Evolutionary conservation across 2,797 vertebrate genomes (phyloP), one percentile per base, ranked within the genome.

Genomic region (Gallinago stenura): DNA sequence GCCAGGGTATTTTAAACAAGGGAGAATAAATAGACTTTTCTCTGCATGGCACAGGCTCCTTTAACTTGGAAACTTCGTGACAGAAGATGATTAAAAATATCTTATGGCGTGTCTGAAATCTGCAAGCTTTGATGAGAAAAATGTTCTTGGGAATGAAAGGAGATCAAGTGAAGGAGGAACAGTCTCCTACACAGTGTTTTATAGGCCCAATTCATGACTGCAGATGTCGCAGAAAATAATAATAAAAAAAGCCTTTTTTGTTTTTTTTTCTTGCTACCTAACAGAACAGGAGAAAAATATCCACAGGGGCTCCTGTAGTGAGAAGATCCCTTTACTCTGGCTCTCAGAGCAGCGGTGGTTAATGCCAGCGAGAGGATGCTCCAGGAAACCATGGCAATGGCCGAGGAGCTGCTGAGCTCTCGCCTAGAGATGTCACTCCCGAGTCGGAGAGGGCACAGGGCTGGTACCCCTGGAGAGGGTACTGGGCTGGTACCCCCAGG

Each of bases 71-170:
- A 94, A 96, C 90, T 96, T 97, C 94, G 93, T 97, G 96, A 97
- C 96, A 95, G 96, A 95, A 78, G 90, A 95, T 91, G 96, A 96
- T 97, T 97, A 96, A 96, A 97, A 97, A 97, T 97, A 97, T 97
- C 96, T 95, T 79, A 88, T 90, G 85, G 95, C 70, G 77, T 95
- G 95, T 95, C 94, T 94, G 96, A 94, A 82, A 95, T 87, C 94
- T 90, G 94, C 94, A 62, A n/a, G 96, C 96, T 95, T 91, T 95
- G 96, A 96, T 94, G 94, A 95, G 96, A 87, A 91, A 93, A 96
- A 91, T 83, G 93, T 95, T 95, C 94, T 82, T 37, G 91, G 96
- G 95, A 95, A 91, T 85, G 95, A 94, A 91, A 87, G 87, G 94
- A 95, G 95, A 91, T 91, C 85, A 84, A 93, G 85, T 83, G 96